Evolutionary conservation across 2,797 vertebrate species (phyloP), one percentile per base, ranked within the genome.

Genomic region (Rhinichthys osculus): DNA sequence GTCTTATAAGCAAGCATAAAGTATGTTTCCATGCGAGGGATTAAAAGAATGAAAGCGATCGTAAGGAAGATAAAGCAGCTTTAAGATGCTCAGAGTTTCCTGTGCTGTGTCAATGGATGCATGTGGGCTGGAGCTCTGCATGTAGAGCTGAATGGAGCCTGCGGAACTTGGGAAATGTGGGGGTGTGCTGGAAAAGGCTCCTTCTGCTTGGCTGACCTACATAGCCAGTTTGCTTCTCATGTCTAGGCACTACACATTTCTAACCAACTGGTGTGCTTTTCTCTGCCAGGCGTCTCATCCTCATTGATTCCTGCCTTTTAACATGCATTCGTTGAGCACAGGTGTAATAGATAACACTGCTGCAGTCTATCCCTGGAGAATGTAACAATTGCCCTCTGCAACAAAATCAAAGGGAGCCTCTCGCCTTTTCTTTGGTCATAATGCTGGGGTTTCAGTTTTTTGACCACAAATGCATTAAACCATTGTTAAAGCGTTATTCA

Each of bases 171-270:
- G 92, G 89, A 94, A 94, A 94, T 92, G 94, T 94, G 94, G 94
- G 94, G 94, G 94, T 92, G 94, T 94, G 91, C 70, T 92, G 89
- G 93, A 92, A 90, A 94, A 92, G 90, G 88, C 90, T 94, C 94
- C 93, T 95, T 95, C 94, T 94, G 94, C 94, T 94, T 95, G 94
- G 94, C 94, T 96, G 96, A 96, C 95, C 95, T 96, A 96, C 92
- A 96, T 95, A 96, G 93, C 91, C 93, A 94, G 95, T 94, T 95
- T 95, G 93, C 92, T 92, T 95, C 93, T 95, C 94, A 94, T 93
- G 85, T 95, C 93, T 93, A 91, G 91, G 92, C 92, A 90, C 88
- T 84, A 94, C 93, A 93, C 93, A 93, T 94, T 93, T 94, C 92
- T 91, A 92, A 93, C 93, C 92, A 94, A 93, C 93, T 91, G 92